Percentiles rank a stretch among this genome's conserved stretches.
These are phyloP conservation scores for Aegithalos caudatus DNA, from an alignment of 2,113 vertebrate genomes.

Conservation along the genomic window DNA sequence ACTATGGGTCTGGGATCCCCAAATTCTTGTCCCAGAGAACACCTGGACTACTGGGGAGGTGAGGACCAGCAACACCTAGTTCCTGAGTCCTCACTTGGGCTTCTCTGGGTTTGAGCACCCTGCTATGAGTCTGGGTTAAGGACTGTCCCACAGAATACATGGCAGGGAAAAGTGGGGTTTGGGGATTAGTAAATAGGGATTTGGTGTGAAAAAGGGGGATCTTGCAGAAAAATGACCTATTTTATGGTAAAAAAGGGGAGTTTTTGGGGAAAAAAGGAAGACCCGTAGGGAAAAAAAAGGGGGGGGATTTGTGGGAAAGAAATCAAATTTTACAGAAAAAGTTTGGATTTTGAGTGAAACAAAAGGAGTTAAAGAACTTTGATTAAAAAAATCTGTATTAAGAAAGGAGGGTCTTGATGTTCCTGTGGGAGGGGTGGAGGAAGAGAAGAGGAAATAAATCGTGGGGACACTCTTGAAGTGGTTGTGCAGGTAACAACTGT, in stretches of 20 bases:
- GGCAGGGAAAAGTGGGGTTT: too few species aligned
- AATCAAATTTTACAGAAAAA: background rate
- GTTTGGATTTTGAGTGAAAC: background rate
- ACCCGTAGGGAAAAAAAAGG: background rate
- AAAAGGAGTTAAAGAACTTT: background rate
- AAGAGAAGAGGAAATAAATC: background rate
- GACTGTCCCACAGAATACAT: background rate
- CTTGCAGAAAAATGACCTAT: background rate
- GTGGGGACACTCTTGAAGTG: background rate
- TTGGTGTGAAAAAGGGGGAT: background rate
- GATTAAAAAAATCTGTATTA: background rate
- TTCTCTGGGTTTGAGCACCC: background rate
- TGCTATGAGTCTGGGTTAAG: background rate
- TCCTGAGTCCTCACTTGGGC: background rate
- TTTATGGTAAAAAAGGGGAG: background rate
- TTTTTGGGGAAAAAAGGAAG: accelerated
- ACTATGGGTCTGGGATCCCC: background rate
- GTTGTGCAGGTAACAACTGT: background rate
- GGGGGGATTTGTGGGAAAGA: background rate
- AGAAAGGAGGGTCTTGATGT: background rate
- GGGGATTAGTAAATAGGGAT: background rate
- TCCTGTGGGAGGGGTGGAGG: accelerated
- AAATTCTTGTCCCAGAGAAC: background rate
- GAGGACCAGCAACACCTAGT: background rate
- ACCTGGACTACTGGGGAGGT: too few species aligned